Base-by-base conservation (phyloP, 1,140 invertebrate genomes). In the Drosophila mayri region DNA sequence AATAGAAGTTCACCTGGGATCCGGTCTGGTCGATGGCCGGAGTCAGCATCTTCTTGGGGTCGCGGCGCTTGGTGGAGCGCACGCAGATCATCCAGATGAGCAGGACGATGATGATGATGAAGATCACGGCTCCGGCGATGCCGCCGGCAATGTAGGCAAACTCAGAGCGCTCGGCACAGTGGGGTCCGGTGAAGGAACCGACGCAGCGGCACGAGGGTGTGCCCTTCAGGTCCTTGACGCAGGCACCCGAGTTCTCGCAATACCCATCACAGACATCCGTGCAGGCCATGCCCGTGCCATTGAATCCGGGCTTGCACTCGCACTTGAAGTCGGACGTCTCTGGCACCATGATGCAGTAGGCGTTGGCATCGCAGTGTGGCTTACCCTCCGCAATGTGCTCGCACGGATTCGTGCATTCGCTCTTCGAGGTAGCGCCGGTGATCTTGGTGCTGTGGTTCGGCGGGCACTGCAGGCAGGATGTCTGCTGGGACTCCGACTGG, bases 81-180 rank as follows among this genome's bases (percentile, higher is more conserved):
- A 97, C 97, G 93, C 98, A 99, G 83, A 99, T 99, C 98, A 99
- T 99, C 98, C 98, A 99, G 57, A 99, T 97, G 16, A 99, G 95
- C 40, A 99, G 94, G 6, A 98, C 97, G 63, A 98, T 95, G 80
- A 99, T 95, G 72, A 99, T 98, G 66, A 98, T 96, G 81, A 98
- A 96, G 68, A 98, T 96, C 22, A 98, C 97, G 14, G 97, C 96
- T 18, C 97, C 97, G 28, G 98, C 97, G 70, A 98, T 98, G 18
- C 98, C 98, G 12, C 97, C 97, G 22, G 97, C 97, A 67, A 98
- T 98, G 92, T 98, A 99, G 6, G 98, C 97, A 92, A 99, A 98
- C 86, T 98, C 97, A 1, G 97, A 98, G 92, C 98, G 98, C 80
- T 98, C 97, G 6, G 96, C 95, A 86, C 97, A 98, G 65, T 96